Base-by-base conservation (phyloP, 2,888 invertebrate species). In the Microchrysa polita region DNA sequence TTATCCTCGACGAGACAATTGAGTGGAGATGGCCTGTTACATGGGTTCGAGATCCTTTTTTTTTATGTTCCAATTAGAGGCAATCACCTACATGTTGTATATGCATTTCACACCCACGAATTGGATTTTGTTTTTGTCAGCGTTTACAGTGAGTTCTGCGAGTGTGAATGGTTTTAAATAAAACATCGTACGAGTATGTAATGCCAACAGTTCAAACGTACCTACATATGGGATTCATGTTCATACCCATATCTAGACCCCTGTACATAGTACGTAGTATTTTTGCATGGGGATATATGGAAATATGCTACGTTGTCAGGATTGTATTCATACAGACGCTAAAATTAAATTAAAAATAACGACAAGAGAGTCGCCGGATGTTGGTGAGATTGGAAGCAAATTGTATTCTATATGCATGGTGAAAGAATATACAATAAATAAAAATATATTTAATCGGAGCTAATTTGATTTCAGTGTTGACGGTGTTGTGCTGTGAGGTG, bases 61-160 rank as follows among this genome's bases (percentile, higher is more conserved):
- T 69, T 69, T 69, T 69, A 69, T 69, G 55, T 55, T 18, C 69
- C 69, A 69, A 69, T 69, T 69, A 69, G 69, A 69, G 57, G 18
- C 57, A 57, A 69, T 69, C 57, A 42, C 69, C 69, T 69, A 69
- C 69, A 69, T 48, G 12, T n/a, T n/a, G 48, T 48, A 48, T 69
- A 55, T 57, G 69, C 20, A 4, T 52, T 55, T 69, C 22, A 55
- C 40, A 55, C 69, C 55, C 20, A 23, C 59, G 20, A 7, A 34
- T 34, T 34, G 27, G 27, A 34, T 34, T 34, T 34, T 34, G n/a
- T n/a, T n/a, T n/a, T n/a, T n/a, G n/a, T 34, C 27, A n/a, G 27
- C 2, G 27, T 34, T 34, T 34, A 34, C 52, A 1, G 52, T 5
- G 12, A 22, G 55, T 55, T 55, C 55, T 55, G 55, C 5, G 12